Evolutionary conservation across 1,140 invertebrate genomes (phyloP).

Genomic region (Magallana gigas): DNA sequence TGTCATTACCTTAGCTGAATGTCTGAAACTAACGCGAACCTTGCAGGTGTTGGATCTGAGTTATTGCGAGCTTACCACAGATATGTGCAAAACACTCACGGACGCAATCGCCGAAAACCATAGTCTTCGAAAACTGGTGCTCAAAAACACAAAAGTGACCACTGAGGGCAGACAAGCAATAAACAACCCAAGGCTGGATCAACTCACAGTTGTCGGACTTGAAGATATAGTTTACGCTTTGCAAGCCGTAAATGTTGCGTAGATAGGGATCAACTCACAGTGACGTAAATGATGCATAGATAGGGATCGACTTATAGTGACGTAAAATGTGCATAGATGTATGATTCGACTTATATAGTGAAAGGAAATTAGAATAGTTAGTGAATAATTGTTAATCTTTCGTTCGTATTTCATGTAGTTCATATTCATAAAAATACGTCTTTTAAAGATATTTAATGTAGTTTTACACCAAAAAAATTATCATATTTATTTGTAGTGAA

Average conservation of each 20-base stretch:
- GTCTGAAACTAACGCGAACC: conserved; percentile 67
- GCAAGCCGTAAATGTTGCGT: conserved; percentile 33
- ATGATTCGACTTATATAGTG: background rate
- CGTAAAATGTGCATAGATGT: background rate
- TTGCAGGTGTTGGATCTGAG: conserved; percentile 68
- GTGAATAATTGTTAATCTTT: no score
- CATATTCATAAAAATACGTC: no score
- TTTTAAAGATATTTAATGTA: no score
- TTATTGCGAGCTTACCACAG: conserved; percentile 65
- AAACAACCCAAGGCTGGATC: conserved; percentile 54
- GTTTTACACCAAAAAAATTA: no score
- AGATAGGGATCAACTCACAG: background rate
- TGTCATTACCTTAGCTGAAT: conserved; percentile 64
- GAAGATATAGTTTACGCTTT: conserved; percentile 37
- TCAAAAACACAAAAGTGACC: conserved; percentile 64
- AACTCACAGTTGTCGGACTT: conserved; percentile 57
- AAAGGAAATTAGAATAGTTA: background rate
- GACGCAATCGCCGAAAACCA: conserved; percentile 60
- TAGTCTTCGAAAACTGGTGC: conserved; percentile 61
- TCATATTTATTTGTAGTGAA: no score
- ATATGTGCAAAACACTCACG: conserved; percentile 63
- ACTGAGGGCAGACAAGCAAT: conserved; percentile 58
- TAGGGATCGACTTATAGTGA: background rate
- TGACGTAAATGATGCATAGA: conserved; percentile 21
- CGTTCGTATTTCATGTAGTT: no score